These are phyloP conservation scores for Andrena flavipes DNA, from an alignment of 2,888 invertebrate genomes.

Conservation along the genomic window DNA sequence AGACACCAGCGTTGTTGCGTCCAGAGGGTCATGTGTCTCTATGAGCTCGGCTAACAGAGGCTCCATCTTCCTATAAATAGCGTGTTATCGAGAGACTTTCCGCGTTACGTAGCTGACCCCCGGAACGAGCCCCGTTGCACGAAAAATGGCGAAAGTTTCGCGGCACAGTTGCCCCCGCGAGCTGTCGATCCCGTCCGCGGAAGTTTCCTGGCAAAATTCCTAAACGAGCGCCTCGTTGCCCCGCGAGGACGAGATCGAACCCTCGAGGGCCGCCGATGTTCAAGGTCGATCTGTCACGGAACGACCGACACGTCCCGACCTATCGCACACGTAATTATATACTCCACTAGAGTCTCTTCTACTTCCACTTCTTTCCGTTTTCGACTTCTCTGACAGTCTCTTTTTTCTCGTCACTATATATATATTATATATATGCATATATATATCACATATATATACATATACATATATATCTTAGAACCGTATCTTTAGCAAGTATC, in stretches of 20 bases:
- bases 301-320: constrained; percentile 25
- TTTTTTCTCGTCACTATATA: constrained; percentile 36
- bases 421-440: not conserved
- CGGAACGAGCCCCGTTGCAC: not conserved
- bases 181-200: constrained; percentile 9
- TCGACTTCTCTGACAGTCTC: constrained; percentile 42
- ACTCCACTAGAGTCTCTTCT: constrained; percentile 43
- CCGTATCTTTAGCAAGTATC: constrained; percentile 58
- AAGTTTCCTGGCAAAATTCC: constrained; percentile 47
- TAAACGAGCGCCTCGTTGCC: constrained; percentile 23
- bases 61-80: constrained; percentile 16
- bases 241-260: constrained; percentile 3
- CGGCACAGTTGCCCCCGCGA: constrained; percentile 14
- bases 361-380: constrained; percentile 45
- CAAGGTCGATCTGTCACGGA: constrained; percentile 55
- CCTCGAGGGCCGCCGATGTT: constrained; percentile 16
- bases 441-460: not conserved
- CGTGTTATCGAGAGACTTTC: constrained; percentile 10
- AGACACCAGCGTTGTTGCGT: too few species aligned
- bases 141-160: constrained; percentile 37
- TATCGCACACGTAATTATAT: constrained; percentile 35
- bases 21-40: not conserved
- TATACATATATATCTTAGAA: constrained; percentile 18
- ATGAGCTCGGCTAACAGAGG: not conserved
- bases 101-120: not conserved